Evolutionary conservation across 2,113 vertebrate species (phyloP), one percentile per base, ranked within the genome.

Genomic region (Aspidoscelis tigris): DNA sequence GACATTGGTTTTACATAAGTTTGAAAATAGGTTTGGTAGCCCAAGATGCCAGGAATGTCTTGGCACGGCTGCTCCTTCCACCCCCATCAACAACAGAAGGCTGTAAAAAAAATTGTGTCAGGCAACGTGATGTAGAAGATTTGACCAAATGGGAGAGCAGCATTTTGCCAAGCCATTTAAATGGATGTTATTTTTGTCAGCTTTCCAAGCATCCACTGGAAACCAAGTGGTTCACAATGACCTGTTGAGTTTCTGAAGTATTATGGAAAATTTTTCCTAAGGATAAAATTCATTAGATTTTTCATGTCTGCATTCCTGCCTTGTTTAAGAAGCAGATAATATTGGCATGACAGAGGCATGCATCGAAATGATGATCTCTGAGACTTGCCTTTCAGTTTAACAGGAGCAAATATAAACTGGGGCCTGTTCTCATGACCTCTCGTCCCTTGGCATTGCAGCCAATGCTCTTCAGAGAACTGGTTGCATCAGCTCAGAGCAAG

Each of bases 141-240:
- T 70, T 33, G 87, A 66, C 65, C 81, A 39, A 78, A 82, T 85
- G 61, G 76, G 78, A 79, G 74, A 65, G 22, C 4, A 4, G 70
- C 53, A 82, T 85, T 74, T 84, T 88, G 43, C 68, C 58, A 61
- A 73, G 84, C 78, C 80, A 73, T 81, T 89, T 89, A 91, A 88
- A 85, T 79, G 90, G 87, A 79, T 84, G 88, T 33, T 39, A 2
- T 55, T 91, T 92, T 69, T 94, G 89, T 86, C 88, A 87, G 21
- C 79, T 91, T 91, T 91, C 84, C 90, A 91, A 92, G 76, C 7
- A 39, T 81, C 89, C 84, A 70, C 83, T 93, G 83, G 5, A 74
- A 88, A 76, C 68, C 84, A 86, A 76, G 10, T 80, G 90, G 80
- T 66, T 73, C 83, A 83, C 18, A 84, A 69, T 76, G 86, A 76